phyloP scores from a whole-genome alignment of 2,888 invertebrate species.

The Polydrusus cervinus region DNA sequence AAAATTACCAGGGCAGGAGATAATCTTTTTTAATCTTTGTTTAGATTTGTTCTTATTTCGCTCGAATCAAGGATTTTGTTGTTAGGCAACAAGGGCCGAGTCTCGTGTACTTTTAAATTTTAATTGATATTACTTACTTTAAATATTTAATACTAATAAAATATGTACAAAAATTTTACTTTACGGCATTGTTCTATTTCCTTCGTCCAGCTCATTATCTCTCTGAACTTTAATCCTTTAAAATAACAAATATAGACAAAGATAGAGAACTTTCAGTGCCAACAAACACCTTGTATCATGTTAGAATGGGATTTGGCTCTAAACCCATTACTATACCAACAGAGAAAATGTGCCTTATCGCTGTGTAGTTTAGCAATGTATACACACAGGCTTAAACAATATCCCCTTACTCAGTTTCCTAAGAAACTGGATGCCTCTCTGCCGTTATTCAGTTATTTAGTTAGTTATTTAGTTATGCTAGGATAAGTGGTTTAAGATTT shows the following conservation, averaged over 20 bases:
- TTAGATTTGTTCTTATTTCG: constrained; percentile 9
- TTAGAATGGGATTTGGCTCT: constrained; percentile 12
- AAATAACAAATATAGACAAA: not conserved
- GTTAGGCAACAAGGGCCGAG: not conserved
- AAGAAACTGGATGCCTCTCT: constrained; percentile 22
- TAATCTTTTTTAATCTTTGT: constrained; percentile 12
- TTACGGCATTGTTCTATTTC: too few species aligned
- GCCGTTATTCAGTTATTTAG: constrained; percentile 31
- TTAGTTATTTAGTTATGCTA: not conserved
- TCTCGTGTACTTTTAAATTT: too few species aligned
- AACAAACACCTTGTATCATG: constrained; percentile 32
- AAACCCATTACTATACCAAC: constrained; percentile 32
- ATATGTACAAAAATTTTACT: too few species aligned
- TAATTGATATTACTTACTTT: too few species aligned
- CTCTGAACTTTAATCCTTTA: constrained; percentile 11
- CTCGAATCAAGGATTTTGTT: not conserved
- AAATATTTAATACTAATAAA: too few species aligned
- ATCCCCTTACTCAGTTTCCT: constrained; percentile 35
- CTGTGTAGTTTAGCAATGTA: constrained; percentile 37
- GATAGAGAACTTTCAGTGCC: constrained; percentile 1
- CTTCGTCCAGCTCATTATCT: constrained; percentile 1
- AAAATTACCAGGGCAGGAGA: constrained; percentile 13
- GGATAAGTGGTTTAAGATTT: constrained; percentile 31
- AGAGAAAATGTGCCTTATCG: constrained; percentile 53
- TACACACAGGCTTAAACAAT: constrained; percentile 43